These are phyloP conservation scores for Pantherophis guttatus DNA, from an alignment of 2,113 vertebrate genomes.

Conservation along the genomic window DNA sequence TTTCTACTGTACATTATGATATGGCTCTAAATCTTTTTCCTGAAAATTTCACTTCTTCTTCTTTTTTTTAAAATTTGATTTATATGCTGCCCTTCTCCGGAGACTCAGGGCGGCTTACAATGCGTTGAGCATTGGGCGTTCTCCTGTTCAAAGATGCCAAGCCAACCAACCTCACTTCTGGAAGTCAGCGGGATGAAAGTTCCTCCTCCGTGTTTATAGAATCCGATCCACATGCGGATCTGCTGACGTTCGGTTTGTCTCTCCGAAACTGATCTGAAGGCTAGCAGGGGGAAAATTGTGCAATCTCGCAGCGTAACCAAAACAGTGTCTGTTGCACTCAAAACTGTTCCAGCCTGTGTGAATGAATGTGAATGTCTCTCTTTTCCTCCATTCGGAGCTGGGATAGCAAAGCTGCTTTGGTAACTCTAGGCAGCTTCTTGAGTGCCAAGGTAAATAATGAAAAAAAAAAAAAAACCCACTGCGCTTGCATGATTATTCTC, in stretches of 20 bases:
- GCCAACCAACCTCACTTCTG: not conserved
- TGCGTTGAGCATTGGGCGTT: no score
- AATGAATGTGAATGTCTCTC: not conserved
- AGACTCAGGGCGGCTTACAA: no score
- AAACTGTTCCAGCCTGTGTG: not conserved
- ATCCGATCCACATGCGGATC: not conserved
- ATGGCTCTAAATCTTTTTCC: not conserved
- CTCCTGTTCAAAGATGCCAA: not conserved
- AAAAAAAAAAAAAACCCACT: slow-evolving; percentile 8
- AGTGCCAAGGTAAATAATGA: slow-evolving; percentile 68
- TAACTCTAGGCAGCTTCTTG: slow-evolving; percentile 25
- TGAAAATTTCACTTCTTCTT: not conserved
- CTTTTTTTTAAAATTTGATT: no score
- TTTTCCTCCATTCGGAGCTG: not conserved
- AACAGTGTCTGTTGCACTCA: not conserved
- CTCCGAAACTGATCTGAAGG: not conserved
- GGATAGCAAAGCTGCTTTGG: slow-evolving; percentile 51
- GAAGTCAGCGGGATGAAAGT: not conserved
- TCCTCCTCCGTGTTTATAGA: not conserved
- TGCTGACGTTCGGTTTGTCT: not conserved
- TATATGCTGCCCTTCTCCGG: no score
- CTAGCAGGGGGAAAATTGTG: not conserved
- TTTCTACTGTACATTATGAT: not conserved
- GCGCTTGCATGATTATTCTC: slow-evolving; percentile 49
- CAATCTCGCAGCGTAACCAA: not conserved